phyloP scores from a whole-genome alignment of 1,140 invertebrate species.

The Plectus sambesii region DNA sequence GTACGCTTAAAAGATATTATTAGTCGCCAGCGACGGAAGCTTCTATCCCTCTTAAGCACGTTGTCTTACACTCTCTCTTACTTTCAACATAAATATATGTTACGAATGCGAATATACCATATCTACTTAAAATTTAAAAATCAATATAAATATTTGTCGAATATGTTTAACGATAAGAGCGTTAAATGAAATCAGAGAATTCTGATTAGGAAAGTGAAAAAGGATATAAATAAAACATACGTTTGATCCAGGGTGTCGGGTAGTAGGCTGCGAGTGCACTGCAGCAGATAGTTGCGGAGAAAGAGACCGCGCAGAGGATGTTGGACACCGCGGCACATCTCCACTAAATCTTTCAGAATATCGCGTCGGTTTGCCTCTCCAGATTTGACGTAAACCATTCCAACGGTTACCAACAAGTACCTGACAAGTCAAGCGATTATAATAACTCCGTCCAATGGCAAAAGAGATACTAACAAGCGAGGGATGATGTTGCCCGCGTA shows the following conservation, averaged over 20 bases:
- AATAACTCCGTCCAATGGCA: slow-evolving; percentile 9
- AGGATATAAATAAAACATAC: slow-evolving; percentile 6
- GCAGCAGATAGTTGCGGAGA: slow-evolving; percentile 65
- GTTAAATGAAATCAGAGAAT: too few species aligned
- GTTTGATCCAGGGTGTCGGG: slow-evolving; percentile 58
- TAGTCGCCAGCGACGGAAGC: too few species aligned
- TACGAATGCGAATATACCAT: too few species aligned
- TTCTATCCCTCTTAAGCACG: too few species aligned
- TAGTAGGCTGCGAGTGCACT: slow-evolving; percentile 80
- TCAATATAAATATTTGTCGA: too few species aligned
- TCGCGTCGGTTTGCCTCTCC: slow-evolving; percentile 79
- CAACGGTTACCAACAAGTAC: slow-evolving; percentile 92
- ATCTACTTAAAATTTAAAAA: too few species aligned
- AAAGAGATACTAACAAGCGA: slow-evolving; percentile 58
- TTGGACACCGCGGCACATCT: slow-evolving; percentile 97
- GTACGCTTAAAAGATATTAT: too few species aligned
- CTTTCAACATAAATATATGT: too few species aligned
- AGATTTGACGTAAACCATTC: slow-evolving; percentile 94
- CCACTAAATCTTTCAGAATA: slow-evolving; percentile 85
- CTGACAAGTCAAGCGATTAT: slow-evolving; percentile 49
- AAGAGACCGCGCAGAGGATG: slow-evolving; percentile 92
- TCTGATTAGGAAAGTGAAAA: slow-evolving; percentile 10
- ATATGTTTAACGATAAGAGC: too few species aligned
- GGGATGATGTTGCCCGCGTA: slow-evolving; percentile 98
- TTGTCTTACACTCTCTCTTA: too few species aligned